Percentiles rank a stretch among this genome's conserved stretches.
Conservation (phyloP, 1,140 invertebrate species). For the Nasonia longicornis region DNA sequence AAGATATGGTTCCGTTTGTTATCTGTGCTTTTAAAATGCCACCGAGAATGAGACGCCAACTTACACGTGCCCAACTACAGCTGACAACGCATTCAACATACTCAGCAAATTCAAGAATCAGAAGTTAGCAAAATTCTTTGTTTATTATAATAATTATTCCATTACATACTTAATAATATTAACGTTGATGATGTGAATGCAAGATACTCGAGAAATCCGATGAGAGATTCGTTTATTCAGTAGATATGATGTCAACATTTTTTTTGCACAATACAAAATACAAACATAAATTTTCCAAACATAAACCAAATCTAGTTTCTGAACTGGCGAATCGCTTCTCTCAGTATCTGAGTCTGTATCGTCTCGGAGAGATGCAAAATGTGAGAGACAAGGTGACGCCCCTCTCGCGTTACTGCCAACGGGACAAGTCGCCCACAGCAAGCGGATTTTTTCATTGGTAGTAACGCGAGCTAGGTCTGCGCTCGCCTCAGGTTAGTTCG, state of each 20-base stretch:
- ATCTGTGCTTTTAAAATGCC: slow-evolving; percentile 28
- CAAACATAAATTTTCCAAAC: too few relatives aligned
- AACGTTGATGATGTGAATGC: slow-evolving; percentile 40
- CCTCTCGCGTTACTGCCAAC: slow-evolving; percentile 53
- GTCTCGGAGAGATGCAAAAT: slow-evolving; percentile 57
- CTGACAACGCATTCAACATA: slow-evolving; percentile 17
- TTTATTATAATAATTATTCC: slow-evolving; percentile 49
- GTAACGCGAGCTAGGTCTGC: slow-evolving; percentile 20
- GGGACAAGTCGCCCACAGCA: slow-evolving; percentile 23
- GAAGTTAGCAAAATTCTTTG: slow-evolving; percentile 63
- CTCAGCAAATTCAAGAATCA: slow-evolving; percentile 30
- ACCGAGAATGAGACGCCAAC: slow-evolving; percentile 17
- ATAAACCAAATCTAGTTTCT: neutral
- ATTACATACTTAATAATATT: slow-evolving; percentile 47
- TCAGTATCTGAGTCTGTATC: slow-evolving; percentile 55
- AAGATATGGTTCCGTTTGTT: slow-evolving; percentile 9
- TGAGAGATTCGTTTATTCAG: slow-evolving; percentile 11
- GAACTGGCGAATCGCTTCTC: slow-evolving; percentile 34
- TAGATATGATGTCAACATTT: neutral
- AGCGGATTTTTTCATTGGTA: slow-evolving; percentile 32
- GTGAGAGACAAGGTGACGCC: slow-evolving; percentile 57
- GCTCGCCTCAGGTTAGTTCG: slow-evolving; percentile 67
- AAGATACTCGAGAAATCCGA: neutral
- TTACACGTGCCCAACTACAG: slow-evolving; percentile 25
- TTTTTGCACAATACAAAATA: neutral